Evolutionary conservation across 2,797 vertebrate genomes (phyloP).

Genomic region (Chromobotia macracanthus): DNA sequence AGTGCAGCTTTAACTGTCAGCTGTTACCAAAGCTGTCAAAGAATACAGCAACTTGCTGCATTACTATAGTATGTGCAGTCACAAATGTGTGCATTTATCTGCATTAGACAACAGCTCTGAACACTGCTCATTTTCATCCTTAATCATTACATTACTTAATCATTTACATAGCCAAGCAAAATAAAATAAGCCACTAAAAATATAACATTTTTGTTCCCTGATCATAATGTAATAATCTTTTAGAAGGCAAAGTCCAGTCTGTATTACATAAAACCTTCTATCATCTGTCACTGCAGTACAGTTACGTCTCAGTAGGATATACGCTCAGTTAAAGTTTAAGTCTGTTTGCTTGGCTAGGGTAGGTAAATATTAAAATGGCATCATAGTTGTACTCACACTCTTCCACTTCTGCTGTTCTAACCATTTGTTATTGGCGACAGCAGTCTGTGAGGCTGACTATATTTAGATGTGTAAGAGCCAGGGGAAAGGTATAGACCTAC

Average conservation of each 20-base stretch:
- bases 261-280: slow-evolving; percentile 4
- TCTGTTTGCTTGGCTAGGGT: background rate
- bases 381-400: slow-evolving; percentile 27
- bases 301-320: background rate
- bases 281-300: background rate
- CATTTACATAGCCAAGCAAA: too few relatives aligned
- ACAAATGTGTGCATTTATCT: too few relatives aligned
- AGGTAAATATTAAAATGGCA: slow-evolving; percentile 48
- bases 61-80: too few relatives aligned
- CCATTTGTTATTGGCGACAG: slow-evolving; percentile 71
- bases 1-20: too few relatives aligned
- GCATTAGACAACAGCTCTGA: too few relatives aligned
- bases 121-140: too few relatives aligned
- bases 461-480: slow-evolving; percentile 73
- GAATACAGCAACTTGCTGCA: too few relatives aligned
- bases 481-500: slow-evolving; percentile 70
- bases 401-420: slow-evolving; percentile 63
- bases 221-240: background rate
- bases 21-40: too few relatives aligned
- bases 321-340: background rate
- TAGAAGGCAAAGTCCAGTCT: background rate
- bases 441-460: slow-evolving; percentile 75
- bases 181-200: too few relatives aligned
- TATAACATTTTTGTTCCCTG: too few relatives aligned
- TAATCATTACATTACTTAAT: too few relatives aligned